A percentile compares a stretch with the other conserved stretches of the same genome.
Evolutionary conservation across 2,113 vertebrate genomes (phyloP).

Genomic region (Paratilapia polleni): DNA sequence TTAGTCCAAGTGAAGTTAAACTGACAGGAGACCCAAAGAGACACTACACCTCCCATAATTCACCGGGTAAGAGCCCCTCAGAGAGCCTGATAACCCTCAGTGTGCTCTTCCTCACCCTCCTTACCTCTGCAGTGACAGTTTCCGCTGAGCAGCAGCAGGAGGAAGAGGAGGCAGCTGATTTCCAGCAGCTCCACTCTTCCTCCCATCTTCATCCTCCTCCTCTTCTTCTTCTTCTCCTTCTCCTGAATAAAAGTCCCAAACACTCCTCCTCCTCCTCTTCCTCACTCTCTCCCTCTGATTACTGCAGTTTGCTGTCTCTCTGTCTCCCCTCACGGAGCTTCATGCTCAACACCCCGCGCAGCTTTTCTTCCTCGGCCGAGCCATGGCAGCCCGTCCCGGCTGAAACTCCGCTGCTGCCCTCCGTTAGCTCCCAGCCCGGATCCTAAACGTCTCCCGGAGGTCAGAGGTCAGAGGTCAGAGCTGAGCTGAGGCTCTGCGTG

Average conservation of each 20-base stretch:
- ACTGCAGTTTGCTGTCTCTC: constrained; percentile 1
- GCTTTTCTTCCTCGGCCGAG: constrained; percentile 51
- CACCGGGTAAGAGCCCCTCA: neutral
- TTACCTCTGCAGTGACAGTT: constrained; percentile 44
- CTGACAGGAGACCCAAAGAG: no score
- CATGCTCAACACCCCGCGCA: constrained; percentile 24
- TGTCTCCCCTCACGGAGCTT: constrained; percentile 35
- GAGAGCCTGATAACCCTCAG: neutral
- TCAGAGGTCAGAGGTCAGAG: neutral
- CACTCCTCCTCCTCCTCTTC: neutral
- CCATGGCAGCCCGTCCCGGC: constrained; percentile 23
- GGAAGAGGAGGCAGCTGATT: constrained; percentile 24
- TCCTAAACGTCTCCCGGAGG: neutral
- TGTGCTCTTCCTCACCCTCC: neutral
- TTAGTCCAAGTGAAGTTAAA: no score
- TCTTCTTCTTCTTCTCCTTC: neutral
- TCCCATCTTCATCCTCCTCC: constrained; percentile 19
- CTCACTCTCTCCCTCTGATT: neutral
- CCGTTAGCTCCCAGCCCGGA: neutral
- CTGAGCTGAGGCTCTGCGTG: neutral
- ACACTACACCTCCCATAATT: neutral
- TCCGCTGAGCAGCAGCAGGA: constrained; percentile 45
- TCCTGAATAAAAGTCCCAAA: neutral
- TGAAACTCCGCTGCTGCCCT: neutral
- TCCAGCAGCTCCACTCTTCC: constrained; percentile 43